These are phyloP conservation scores for Protobothrops flavoviridis DNA, from an alignment of 2,113 vertebrate species.

Conservation along the genomic window DNA sequence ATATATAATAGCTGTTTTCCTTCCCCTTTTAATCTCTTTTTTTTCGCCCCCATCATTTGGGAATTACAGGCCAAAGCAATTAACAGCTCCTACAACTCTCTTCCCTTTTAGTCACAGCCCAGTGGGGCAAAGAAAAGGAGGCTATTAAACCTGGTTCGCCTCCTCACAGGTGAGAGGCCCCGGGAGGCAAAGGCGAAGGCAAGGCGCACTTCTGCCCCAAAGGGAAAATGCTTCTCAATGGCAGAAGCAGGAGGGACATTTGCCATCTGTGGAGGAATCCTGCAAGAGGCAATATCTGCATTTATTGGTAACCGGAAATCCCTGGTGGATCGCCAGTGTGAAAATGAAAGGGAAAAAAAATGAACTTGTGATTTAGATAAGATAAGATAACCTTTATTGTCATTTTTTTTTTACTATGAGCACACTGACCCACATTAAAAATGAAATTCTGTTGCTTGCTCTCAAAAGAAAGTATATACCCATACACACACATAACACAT, in stretches of 20 bases:
- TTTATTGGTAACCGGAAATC: background rate
- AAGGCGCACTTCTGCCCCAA: slow-evolving; percentile 57
- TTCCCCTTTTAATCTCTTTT: slow-evolving; percentile 75
- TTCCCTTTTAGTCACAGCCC: slow-evolving; percentile 71
- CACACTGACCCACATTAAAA: no score
- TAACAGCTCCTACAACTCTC: slow-evolving; percentile 59
- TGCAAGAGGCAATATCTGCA: slow-evolving; percentile 4
- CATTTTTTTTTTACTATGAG: no score
- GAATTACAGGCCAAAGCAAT: slow-evolving; percentile 76
- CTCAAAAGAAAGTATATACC: no score
- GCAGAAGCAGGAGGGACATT: slow-evolving; percentile 56
- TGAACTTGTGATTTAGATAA: background rate
- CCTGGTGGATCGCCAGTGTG: background rate
- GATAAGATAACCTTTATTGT: no score
- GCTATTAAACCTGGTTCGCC: slow-evolving; percentile 57
- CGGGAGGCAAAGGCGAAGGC: slow-evolving; percentile 9
- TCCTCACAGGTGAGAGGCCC: slow-evolving; percentile 65
- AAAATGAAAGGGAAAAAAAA: background rate
- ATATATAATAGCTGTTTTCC: slow-evolving; percentile 80
- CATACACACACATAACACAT: no score
- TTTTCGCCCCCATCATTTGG: slow-evolving; percentile 61
- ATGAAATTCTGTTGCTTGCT: no score
- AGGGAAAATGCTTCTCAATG: slow-evolving; percentile 48
- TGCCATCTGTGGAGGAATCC: slow-evolving; percentile 65
- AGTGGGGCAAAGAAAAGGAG: slow-evolving; percentile 70